Evolutionary conservation across 2,113 vertebrate species (phyloP).

Genomic region (Anoura caudifer): DNA sequence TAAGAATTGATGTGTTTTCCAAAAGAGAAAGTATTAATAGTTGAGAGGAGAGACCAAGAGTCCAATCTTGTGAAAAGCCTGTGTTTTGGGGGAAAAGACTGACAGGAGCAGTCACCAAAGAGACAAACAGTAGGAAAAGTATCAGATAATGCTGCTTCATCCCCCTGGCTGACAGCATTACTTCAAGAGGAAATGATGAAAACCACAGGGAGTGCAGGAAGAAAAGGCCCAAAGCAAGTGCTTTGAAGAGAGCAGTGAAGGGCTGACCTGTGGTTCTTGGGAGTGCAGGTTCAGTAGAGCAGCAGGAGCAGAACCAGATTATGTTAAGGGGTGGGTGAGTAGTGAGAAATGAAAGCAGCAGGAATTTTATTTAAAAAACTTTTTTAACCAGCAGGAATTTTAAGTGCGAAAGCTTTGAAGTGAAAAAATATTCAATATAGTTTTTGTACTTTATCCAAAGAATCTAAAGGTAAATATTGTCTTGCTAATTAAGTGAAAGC

Average conservation of each 20-base stretch:
- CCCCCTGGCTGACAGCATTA: background rate
- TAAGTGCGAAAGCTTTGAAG: background rate
- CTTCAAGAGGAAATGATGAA: background rate
- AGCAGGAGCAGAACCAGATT: background rate
- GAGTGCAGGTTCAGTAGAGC: background rate
- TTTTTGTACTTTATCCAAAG: background rate
- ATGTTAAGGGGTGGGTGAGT: background rate
- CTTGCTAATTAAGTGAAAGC: conserved; percentile 12
- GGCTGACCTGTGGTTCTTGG: background rate
- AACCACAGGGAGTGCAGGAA: background rate
- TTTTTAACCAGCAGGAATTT: no score
- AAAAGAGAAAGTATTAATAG: background rate
- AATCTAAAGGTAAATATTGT: background rate
- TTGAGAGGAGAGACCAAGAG: background rate
- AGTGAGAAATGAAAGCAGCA: background rate
- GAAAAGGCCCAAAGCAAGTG: background rate
- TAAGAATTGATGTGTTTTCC: background rate
- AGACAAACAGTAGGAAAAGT: background rate
- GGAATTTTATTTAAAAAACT: background rate
- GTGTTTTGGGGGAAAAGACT: accelerated
- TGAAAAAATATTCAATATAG: background rate
- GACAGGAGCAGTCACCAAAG: background rate
- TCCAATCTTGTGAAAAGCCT: background rate
- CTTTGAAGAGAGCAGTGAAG: background rate
- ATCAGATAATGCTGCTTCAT: background rate